Percentiles rank a stretch among this genome's conserved stretches.
Conservation (phyloP, 2,797 vertebrate species). For the Jordanella pulchra region DNA sequence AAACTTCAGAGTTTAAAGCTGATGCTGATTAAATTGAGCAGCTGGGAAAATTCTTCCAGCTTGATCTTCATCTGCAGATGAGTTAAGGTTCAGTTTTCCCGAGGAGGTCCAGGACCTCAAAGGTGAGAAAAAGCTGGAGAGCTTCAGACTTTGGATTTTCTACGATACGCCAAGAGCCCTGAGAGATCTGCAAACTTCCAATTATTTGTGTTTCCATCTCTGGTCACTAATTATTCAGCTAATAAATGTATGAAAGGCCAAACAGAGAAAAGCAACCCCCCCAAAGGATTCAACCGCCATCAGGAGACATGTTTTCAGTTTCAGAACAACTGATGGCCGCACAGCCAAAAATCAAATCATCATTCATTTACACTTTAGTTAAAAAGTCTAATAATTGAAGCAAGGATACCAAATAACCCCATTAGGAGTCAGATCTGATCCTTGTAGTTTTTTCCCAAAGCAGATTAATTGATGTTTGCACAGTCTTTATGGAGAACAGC, state of each 20-base stretch:
- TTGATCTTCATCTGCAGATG: not conserved
- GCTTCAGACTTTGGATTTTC: not conserved
- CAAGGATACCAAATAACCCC: slow-evolving; percentile 1
- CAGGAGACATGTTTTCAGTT: not conserved
- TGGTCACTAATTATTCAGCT: too few relatives aligned
- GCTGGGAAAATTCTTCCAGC: slow-evolving; percentile 6
- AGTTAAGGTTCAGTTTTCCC: not conserved
- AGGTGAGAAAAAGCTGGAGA: not conserved
- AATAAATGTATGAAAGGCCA: too few relatives aligned
- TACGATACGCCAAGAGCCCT: not conserved
- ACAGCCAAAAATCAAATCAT: too few relatives aligned
- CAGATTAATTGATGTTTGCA: slow-evolving; percentile 31
- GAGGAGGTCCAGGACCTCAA: not conserved
- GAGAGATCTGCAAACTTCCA: too few relatives aligned
- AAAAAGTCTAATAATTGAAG: not conserved
- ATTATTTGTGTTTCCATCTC: too few relatives aligned
- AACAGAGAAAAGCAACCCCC: too few relatives aligned
- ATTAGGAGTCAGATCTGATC: slow-evolving; percentile 11
- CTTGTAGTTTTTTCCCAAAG: slow-evolving; percentile 10
- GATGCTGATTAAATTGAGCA: not conserved
- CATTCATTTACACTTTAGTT: not conserved
- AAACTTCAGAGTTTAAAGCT: slow-evolving; percentile 25
- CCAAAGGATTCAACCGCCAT: not conserved
- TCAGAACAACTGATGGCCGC: too few relatives aligned
- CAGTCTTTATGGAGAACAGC: slow-evolving; percentile 19